These are phyloP conservation scores for Euplagia quadripunctaria DNA, from an alignment of 2,888 invertebrate species.

Conservation along the genomic window DNA sequence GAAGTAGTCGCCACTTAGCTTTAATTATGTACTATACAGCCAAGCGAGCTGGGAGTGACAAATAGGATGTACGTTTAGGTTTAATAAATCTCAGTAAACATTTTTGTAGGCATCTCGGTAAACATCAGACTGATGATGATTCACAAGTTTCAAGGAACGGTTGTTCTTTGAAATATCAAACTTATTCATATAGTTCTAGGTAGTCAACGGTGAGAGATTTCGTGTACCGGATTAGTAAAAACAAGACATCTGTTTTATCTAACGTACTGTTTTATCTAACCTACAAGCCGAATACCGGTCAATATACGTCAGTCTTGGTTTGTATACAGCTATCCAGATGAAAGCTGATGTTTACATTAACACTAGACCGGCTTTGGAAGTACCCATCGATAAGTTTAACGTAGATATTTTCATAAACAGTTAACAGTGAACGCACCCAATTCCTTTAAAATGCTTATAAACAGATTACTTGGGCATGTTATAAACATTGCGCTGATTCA, in stretches of 20 bases:
- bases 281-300: slow-evolving; percentile 67
- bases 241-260: slow-evolving; percentile 74
- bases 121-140: slow-evolving; percentile 27
- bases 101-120: slow-evolving; percentile 11
- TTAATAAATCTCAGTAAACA: slow-evolving; percentile 28
- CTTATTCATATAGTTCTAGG: slow-evolving; percentile 32
- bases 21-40: neutral
- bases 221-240: slow-evolving; percentile 56
- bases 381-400: slow-evolving; percentile 47
- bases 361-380: slow-evolving; percentile 54
- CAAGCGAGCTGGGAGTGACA: slow-evolving; percentile 12
- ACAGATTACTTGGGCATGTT: slow-evolving; percentile 39
- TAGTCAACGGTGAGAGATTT: slow-evolving; percentile 47
- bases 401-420: slow-evolving; percentile 46
- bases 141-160: slow-evolving; percentile 25
- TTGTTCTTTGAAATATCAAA: slow-evolving; percentile 14
- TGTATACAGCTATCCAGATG: slow-evolving; percentile 76
- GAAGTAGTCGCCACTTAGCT: neutral
- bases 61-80: slow-evolving; percentile 17
- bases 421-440: slow-evolving; percentile 34
- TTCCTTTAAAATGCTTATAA: slow-evolving; percentile 47
- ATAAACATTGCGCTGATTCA: slow-evolving; percentile 44
- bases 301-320: slow-evolving; percentile 61
- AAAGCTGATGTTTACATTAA: slow-evolving; percentile 72
- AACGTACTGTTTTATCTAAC: slow-evolving; percentile 73